Conservation (phyloP, 2,113 vertebrate genomes). For the Python bivittatus region DNA sequence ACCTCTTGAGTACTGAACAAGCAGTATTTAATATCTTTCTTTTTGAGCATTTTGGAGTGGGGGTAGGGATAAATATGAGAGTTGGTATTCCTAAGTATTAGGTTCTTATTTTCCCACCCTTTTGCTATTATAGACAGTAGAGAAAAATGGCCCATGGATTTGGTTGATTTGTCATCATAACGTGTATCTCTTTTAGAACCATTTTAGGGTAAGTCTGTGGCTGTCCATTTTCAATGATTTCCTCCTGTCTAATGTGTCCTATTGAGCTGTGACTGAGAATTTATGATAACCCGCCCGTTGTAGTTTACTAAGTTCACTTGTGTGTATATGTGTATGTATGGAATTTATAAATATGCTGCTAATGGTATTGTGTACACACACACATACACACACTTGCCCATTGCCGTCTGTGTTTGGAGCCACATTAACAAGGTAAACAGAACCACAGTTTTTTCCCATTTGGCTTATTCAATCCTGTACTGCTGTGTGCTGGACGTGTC, state of each 20-base stretch:
- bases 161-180: slow-evolving; percentile 8
- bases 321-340: not conserved
- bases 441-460: not conserved
- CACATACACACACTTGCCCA: not conserved
- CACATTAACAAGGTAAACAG: not conserved
- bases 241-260: not conserved
- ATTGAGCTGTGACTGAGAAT: not conserved
- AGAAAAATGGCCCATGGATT: slow-evolving; percentile 14
- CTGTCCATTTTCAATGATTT: not conserved
- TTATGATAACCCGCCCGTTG: not conserved
- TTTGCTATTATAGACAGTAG: not conserved
- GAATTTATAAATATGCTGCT: not conserved
- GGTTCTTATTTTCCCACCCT: slow-evolving; percentile 58
- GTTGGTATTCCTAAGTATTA: slow-evolving; percentile 71
- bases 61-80: slow-evolving; percentile 59
- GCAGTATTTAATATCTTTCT: slow-evolving; percentile 77
- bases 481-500: not conserved
- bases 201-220: not conserved
- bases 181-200: not conserved
- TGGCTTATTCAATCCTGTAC: not conserved
- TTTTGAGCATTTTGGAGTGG: slow-evolving; percentile 44
- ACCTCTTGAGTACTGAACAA: slow-evolving; percentile 73
- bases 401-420: not conserved
- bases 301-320: not conserved
- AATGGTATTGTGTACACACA: not conserved